Conservation (phyloP, 2,113 vertebrate genomes). For the Crotalus viridis region DNA sequence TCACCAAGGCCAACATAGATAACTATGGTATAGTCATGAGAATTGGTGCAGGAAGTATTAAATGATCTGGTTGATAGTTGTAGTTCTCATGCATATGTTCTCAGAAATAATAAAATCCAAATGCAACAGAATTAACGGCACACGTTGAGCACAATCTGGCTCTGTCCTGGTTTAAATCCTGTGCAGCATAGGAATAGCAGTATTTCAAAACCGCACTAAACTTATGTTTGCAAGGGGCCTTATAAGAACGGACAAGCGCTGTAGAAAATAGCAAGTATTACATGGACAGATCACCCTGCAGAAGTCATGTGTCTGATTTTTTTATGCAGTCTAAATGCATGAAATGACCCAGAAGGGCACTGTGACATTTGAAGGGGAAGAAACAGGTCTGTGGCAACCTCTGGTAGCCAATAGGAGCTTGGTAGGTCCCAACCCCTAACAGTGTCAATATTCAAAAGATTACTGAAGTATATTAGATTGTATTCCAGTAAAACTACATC, state of each 20-base stretch:
- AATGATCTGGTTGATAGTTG: background rate
- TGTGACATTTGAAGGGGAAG: background rate
- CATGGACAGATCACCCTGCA: background rate
- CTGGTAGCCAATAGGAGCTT: background rate
- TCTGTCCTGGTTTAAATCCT: background rate
- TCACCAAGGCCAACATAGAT: background rate
- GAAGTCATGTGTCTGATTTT: background rate
- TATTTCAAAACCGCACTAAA: background rate
- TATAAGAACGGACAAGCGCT: background rate
- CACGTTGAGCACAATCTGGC: background rate
- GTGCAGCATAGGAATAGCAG: background rate
- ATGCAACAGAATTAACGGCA: background rate
- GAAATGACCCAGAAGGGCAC: background rate
- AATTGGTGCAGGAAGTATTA: background rate
- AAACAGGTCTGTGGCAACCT: background rate
- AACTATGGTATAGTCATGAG: background rate
- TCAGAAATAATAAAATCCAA: background rate
- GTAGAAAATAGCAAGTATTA: background rate
- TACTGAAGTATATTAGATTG: background rate
- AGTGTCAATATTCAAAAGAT: background rate
- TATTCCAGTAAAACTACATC: background rate
- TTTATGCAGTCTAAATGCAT: background rate
- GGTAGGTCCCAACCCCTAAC: background rate
- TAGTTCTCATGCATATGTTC: background rate
- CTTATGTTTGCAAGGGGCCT: background rate